Evolutionary conservation across 2,113 vertebrate species (phyloP), one percentile per base, ranked within the genome.

Genomic region (Andinoacara biseriatus): DNA sequence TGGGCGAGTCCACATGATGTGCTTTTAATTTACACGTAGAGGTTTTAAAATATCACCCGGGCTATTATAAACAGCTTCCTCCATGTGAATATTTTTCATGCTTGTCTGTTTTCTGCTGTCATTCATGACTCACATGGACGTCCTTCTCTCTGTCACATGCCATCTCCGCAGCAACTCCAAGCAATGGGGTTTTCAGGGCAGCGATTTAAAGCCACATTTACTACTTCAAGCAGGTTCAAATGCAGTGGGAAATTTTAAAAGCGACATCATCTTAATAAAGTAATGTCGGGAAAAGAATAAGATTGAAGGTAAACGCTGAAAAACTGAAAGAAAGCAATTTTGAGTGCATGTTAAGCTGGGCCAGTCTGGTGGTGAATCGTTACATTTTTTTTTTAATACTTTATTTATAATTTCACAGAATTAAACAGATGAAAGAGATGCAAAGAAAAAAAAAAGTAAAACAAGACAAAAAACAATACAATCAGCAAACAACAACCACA

Each of bases 11-110:
- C 83, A 74, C 1, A 24, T 54, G 29, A 60, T 24, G 65, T 18
- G 60, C 14, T 81, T 38, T 74, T 74, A 14, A 77, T 84, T 81
- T 57, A 54, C 74, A 82, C 22, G 14, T 7, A 5, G 3, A 58
- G 33, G 26, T 60, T 61, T 74, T 72, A 29, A 79, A 43, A 46
- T 58, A 54, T 24, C 60, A 62, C 75, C 29, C 24, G 57, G 33
- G 3, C 14, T 8, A 10, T 33, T 43, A 56, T 33, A 57, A 84
- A 78, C 84, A 75, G 31, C 82, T 11, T 10, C 14, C 2, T 58
- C 52, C n/a, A 38, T 0, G 9, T 13, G 58, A 57, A 57, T 9
- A 10, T 61, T 52, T 43, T 40, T 40, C 5, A 57, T 22, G 35
- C 77, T 65, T 79, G 26, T 35, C 67, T 58, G 40, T 29, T 76